Percentiles rank a stretch among this genome's conserved stretches.
These are phyloP conservation scores for Drosophila paranaensis DNA, from an alignment of 2,888 invertebrate genomes.

Conservation along the genomic window DNA sequence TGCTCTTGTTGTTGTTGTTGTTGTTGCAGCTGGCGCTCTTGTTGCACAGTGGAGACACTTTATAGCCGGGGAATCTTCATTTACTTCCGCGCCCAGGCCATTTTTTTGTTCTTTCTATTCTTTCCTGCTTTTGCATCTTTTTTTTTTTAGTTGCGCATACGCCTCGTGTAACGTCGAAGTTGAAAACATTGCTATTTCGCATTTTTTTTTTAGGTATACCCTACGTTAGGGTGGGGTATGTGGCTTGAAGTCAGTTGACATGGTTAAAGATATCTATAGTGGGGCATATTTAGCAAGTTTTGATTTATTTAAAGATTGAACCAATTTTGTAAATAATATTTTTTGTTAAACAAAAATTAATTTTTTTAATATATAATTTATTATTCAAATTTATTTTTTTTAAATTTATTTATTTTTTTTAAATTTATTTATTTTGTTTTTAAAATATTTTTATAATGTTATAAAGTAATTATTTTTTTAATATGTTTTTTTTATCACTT, in stretches of 20 bases:
- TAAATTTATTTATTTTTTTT: too few relatives aligned
- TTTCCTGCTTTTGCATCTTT: background rate
- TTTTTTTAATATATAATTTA: too few relatives aligned
- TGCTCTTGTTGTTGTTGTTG: conserved; percentile 21
- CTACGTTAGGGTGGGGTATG: background rate
- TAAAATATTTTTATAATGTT: too few relatives aligned
- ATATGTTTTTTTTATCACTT: too few relatives aligned
- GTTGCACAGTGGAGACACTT: conserved; percentile 61
- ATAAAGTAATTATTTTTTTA: too few relatives aligned
- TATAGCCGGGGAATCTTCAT: conserved; percentile 76
- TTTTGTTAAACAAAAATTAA: too few relatives aligned
- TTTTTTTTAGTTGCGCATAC: conserved; percentile 45
- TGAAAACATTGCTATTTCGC: background rate
- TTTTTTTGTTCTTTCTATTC: conserved; percentile 21
- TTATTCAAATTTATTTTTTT: too few relatives aligned
- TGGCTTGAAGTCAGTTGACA: background rate
- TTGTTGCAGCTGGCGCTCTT: conserved; percentile 26
- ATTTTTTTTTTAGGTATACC: conserved; percentile 9
- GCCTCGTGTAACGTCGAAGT: conserved; percentile 30
- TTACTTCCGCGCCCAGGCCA: conserved; percentile 72
- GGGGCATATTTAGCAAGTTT: too few relatives aligned
- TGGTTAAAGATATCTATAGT: too few relatives aligned
- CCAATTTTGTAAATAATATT: too few relatives aligned
- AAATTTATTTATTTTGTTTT: too few relatives aligned
- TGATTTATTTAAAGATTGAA: too few relatives aligned